Evolutionary conservation across 64 coral and sea anemone genomes (phyloP), one percentile per base, ranked within the genome.

Genomic region (Acropora yongei): DNA sequence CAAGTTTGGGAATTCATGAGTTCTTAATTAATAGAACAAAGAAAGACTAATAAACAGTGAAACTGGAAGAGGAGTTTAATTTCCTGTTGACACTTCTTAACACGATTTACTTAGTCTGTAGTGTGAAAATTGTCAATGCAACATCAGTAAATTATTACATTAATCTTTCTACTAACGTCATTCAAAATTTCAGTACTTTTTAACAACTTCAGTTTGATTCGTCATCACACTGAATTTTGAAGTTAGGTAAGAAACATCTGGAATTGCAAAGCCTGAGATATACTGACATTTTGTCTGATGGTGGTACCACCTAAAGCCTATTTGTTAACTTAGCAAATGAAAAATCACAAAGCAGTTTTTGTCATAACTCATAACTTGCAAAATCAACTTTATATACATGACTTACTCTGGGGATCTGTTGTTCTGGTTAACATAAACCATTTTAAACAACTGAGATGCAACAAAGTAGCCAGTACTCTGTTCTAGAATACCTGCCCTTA

Each of bases 11-110:
- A 63, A 63, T 72, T 41, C 30, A 72, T 72, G 17, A 72, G 18
- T 72, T 72, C 68, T 72, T 72, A 72, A 72, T 72, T 72, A 72
- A 72, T 20, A 30, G 8, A 72, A 72, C 30, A 41, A 72, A 41
- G 68, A 72, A 72, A 72, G n/a, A 72, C 68, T 72, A 41, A 72
- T 72, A 72, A 72, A 72, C 68, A 72, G 68, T 72, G 68, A 68
- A 68, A 68, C 66, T 68, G 66, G 66, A 68, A 68, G 4, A 72
- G 18, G 68, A 1, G 3, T 72, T 72, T 72, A 72, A 72, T 19
- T 72, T 72, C 30, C 40, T 72, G 68, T 72, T 72, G 68, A 72
- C 68, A 72, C 68, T 19, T 39, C 68, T 39, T 72, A 72, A 72
- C 68, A 72, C 68, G 40, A 72, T 6, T 63, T 63, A 63, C 58